Conservation (phyloP, 2,888 invertebrate species). For the Villa cingulata region DNA sequence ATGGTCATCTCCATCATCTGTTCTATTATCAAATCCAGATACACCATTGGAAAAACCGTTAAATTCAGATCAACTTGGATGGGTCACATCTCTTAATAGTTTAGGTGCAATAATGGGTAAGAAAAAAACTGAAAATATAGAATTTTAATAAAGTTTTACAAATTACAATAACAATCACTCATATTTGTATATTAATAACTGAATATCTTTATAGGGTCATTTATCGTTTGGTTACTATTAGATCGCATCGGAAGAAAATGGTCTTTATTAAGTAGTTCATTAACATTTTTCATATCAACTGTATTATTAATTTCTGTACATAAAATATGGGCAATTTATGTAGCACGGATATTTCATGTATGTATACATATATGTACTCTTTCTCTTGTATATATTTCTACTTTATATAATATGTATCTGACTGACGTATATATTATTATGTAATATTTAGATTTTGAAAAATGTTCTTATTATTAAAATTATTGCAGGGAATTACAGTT, state of each 20-base stretch:
- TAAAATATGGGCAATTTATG: not conserved
- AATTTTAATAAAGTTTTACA: too few relatives aligned
- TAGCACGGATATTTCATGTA: not conserved
- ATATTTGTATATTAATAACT: too few relatives aligned
- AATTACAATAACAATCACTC: too few relatives aligned
- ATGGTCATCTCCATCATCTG: not conserved
- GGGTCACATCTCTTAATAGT: slow-evolving; percentile 52
- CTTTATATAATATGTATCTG: not conserved
- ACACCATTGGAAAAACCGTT: rapidly evolving
- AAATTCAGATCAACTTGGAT: slow-evolving; percentile 42
- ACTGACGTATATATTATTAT: too few relatives aligned
- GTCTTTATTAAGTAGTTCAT: slow-evolving; percentile 40
- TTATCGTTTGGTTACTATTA: slow-evolving; percentile 45
- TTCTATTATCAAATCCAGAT: not conserved
- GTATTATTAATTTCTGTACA: slow-evolving; percentile 45
- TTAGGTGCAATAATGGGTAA: slow-evolving; percentile 49
- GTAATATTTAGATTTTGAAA: too few relatives aligned
- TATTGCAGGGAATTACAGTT: not conserved
- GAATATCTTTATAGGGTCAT: slow-evolving; percentile 38
- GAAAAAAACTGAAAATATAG: slow-evolving; percentile 8
- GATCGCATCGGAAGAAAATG: slow-evolving; percentile 48
- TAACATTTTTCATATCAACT: slow-evolving; percentile 47
- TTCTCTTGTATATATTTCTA: not conserved
- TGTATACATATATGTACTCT: not conserved
- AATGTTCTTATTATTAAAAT: too few relatives aligned